phyloP scores from a whole-genome alignment of 37 sponge, comb jelly and placozoan genomes.

The Chondrosia reniformis region DNA sequence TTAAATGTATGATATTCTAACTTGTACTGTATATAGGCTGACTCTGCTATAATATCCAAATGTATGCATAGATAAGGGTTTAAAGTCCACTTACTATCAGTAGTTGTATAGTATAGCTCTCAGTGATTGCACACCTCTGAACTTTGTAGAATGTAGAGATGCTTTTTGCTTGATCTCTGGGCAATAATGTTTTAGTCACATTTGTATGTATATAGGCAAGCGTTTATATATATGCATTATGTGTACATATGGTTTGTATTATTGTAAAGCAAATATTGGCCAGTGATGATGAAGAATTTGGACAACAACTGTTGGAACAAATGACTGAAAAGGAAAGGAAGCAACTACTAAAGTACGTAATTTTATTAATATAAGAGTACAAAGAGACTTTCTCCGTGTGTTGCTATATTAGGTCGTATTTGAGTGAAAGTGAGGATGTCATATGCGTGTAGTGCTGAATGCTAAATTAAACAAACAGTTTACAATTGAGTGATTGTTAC shows the following conservation, averaged over 20 bases:
- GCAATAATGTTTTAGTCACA: background rate
- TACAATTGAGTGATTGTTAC: no score
- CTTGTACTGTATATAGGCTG: no score
- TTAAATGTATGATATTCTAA: no score
- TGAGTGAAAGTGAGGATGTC: no score
- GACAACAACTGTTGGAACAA: constrained; percentile 9
- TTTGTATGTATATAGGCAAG: no score
- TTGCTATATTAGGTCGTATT: no score
- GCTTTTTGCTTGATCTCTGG: background rate
- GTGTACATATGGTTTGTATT: background rate
- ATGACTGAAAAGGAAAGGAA: constrained; percentile 1
- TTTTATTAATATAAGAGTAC: no score
- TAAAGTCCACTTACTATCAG: background rate
- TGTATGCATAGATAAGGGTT: background rate
- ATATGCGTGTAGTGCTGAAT: no score
- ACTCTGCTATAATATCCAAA: background rate
- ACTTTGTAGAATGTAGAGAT: background rate
- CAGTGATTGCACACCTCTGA: background rate
- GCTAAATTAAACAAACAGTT: no score
- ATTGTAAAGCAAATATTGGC: constrained; percentile 1
- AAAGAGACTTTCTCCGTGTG: no score
- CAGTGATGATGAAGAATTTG: constrained; percentile 5
- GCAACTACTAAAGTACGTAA: background rate
- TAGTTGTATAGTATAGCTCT: background rate
- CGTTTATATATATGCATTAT: background rate